These are phyloP conservation scores for Stenchaetothrips biformis DNA, from an alignment of 2,888 invertebrate genomes.

Conservation along the genomic window DNA sequence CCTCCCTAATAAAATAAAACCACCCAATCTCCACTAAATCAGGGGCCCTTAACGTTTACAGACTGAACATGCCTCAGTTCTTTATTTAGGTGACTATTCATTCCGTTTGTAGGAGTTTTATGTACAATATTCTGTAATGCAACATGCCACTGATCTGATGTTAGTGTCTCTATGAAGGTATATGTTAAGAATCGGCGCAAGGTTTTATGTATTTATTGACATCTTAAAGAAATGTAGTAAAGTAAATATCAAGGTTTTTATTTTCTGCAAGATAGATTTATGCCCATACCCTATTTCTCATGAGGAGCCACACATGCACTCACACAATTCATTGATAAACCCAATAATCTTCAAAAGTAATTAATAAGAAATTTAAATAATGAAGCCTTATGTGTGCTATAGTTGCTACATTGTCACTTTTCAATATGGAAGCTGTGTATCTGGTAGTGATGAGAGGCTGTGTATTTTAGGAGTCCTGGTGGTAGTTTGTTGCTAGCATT, in stretches of 20 bases:
- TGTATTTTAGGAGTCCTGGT: no score
- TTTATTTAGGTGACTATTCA: slow-evolving; percentile 4
- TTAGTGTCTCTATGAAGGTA: not conserved
- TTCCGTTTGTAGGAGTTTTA: slow-evolving; percentile 14
- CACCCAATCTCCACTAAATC: not conserved
- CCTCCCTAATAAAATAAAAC: not conserved
- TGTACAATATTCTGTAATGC: not conserved
- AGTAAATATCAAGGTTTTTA: slow-evolving; percentile 5
- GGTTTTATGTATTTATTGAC: slow-evolving; percentile 24
- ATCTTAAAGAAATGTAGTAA: slow-evolving; percentile 22
- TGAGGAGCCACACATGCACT: not conserved
- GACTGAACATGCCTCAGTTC: slow-evolving; percentile 8
- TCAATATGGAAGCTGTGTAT: not conserved
- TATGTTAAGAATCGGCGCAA: not conserved
- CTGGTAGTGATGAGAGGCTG: no score
- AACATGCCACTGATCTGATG: slow-evolving; percentile 10
- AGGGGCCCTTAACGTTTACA: not conserved
- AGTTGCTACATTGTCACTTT: not conserved
- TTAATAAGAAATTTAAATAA: not conserved
- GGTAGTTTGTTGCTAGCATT: no score
- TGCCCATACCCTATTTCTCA: not conserved
- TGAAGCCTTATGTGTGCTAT: not conserved
- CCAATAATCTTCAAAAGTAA: no score
- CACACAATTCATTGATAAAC: not conserved
- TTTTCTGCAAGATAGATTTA: not conserved